These are phyloP conservation scores for Drosophila ambigua DNA, from an alignment of 1,140 invertebrate species.

Conservation along the genomic window DNA sequence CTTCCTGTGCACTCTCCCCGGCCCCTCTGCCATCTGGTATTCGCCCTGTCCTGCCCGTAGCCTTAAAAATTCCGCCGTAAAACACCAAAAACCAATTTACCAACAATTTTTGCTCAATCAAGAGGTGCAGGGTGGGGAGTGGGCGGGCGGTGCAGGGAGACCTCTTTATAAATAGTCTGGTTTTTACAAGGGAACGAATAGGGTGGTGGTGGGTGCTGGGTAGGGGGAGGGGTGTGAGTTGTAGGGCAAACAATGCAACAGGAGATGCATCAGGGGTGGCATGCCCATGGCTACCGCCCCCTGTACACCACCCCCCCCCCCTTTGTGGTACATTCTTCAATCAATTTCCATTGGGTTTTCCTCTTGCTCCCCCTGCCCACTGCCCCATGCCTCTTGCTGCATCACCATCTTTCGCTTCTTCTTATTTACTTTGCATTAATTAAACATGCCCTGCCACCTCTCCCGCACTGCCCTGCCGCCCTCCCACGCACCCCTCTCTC, in stretches of 20 bases:
- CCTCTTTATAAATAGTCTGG: conserved; percentile 70
- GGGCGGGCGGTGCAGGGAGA: conserved; percentile 12
- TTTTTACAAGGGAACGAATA: conserved; percentile 13
- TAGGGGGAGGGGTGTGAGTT: too few species aligned
- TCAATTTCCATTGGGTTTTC: conserved; percentile 67
- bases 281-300: conserved; percentile 1
- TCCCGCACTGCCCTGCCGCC: conserved; percentile 7
- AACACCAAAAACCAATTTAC: conserved; percentile 76
- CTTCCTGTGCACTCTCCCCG: not conserved
- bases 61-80: conserved; percentile 20
- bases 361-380: conserved; percentile 42
- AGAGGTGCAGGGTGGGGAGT: conserved; percentile 42
- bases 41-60: too few species aligned
- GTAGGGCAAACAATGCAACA: conserved; percentile 45
- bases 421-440: conserved; percentile 82
- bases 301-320: not conserved
- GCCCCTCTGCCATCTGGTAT: too few species aligned
- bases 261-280: conserved; percentile 39
- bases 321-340: conserved; percentile 71
- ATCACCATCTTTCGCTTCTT: conserved; percentile 36
- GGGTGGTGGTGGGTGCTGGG: not conserved
- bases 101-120: conserved; percentile 73
- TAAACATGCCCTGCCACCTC: conserved; percentile 77
- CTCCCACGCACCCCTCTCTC: not conserved
- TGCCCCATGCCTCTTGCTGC: conserved; percentile 10